Conservation (phyloP, 2,797 vertebrate species). For the Acipenser transmontanus region DNA sequence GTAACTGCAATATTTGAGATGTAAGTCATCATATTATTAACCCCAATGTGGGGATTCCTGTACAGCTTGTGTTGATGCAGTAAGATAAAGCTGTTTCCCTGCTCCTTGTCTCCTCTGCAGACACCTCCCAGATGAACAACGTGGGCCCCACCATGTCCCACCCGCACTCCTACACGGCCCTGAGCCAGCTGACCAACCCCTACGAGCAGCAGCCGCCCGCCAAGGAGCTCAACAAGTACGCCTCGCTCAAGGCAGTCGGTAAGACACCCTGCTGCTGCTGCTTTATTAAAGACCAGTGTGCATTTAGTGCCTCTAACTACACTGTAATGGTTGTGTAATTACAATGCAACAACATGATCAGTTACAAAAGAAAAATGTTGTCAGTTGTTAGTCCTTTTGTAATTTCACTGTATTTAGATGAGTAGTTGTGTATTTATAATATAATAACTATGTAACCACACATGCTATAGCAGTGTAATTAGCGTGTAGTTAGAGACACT, state of each 20-base stretch:
- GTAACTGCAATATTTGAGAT: too few relatives aligned
- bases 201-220: slow-evolving; percentile 86
- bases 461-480: too few relatives aligned
- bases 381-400: too few relatives aligned
- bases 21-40: too few relatives aligned
- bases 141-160: slow-evolving; percentile 75
- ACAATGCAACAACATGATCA: too few relatives aligned
- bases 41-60: neutral
- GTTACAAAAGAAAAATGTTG: too few relatives aligned
- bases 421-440: too few relatives aligned
- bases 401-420: too few relatives aligned
- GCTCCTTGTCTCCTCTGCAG: slow-evolving; percentile 49
- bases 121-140: slow-evolving; percentile 85
- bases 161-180: slow-evolving; percentile 81
- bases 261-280: slow-evolving; percentile 43
- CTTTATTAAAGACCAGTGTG: neutral
- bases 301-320: neutral
- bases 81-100: neutral
- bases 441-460: too few relatives aligned
- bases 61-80: neutral
- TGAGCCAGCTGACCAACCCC: slow-evolving; percentile 86
- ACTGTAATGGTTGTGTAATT: neutral
- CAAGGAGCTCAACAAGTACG: slow-evolving; percentile 93
- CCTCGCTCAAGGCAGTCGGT: slow-evolving; percentile 94
- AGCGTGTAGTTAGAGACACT: too few relatives aligned